Evolutionary conservation across 2,888 invertebrate species (phyloP), one percentile per base, ranked within the genome.

Genomic region (Thymelicus sylvestris): DNA sequence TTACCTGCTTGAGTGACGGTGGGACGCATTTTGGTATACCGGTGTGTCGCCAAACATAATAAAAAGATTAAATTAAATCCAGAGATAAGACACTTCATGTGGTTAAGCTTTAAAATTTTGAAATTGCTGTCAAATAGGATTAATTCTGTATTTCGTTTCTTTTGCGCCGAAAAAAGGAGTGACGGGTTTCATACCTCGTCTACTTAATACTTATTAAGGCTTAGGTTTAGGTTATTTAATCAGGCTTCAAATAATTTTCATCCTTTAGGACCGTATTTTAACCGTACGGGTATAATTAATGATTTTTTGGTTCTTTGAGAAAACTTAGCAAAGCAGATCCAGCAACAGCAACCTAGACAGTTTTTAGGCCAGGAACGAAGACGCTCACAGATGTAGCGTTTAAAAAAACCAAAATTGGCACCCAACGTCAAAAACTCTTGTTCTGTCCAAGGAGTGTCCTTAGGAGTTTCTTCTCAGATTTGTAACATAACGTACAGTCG

Each of bases 71-170:
- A 74, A 74, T 72, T 71, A 78, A 76, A 79, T 78, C 75, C 74
- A 38, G 62, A 73, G 75, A 76, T 76, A 74, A 78, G 66, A 73
- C 59, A 59, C 66, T 31, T 66, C 66, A 75, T 66, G 72, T 72
- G 74, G 74, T 76, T 79, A 79, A 73, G 74, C 73, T 75, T 78
- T 81, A 79, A 81, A 81, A 81, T 79, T 80, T 75, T 79, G 75
- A 78, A 85, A 82, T 84, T 79, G 80, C 75, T 80, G 80, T 80
- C 74, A 81, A 84, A 85, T 81, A 64, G 77, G 81, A 82, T 83
- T 81, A 80, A 74, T 60, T 48, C 38, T 31, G 15, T n/a, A 10
- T 66, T 31, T 24, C n/a, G 48, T 31, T 64, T 50, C n/a, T 59
- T 57, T 66, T 59, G 24, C 44, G 12, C 57, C 24, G 57, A 13